Base-by-base conservation (phyloP, 2,888 invertebrate species). In the Catocala fraxini region DNA sequence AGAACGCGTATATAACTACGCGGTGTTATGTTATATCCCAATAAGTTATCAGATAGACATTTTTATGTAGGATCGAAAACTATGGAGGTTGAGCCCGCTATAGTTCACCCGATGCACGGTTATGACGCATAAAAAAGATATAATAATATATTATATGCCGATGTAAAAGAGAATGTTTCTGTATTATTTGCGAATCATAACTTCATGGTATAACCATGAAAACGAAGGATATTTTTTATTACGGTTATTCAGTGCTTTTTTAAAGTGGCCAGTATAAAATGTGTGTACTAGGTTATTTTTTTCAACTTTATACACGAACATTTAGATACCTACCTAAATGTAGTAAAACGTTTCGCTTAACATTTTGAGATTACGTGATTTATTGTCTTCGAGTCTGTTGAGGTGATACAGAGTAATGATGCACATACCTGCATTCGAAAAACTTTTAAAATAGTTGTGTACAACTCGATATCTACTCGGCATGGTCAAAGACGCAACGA, bases 31-130 rank as follows among this genome's bases (percentile, higher is more conserved):
- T 68, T 12, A 49, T 66, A 62, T 58, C 53, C 63, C 74, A 73
- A 74, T 77, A 74, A 77, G 62, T 77, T 74, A 74, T 77, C 65
- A 59, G 57, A 77, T 61, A 67, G 63, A 67, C 71, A 70, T 68
- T 73, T 77, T 74, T 77, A 77, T 74, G 59, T 73, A 62, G 60
- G 33, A 57, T 48, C 58, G 51, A 65, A 59, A 63, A 71, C 59
- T 63, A 68, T 56, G 56, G 55, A 55, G 56, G 41, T 59, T 45
- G 41, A 52, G 49, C 46, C 13, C 42, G 51, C 35, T 51, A 51
- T 63, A 56, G 57, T 56, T 68, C 35, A 63, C 47, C 4, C 53
- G 51, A 55, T 71, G 73, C 62, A 75, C 33, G 51, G 51, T 51
- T 46, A 56, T 35, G 46, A 56, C 13, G 15, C 43, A 51, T 51